Evolutionary conservation across 2,888 invertebrate species (phyloP).

Genomic region (Anodontia alba): DNA sequence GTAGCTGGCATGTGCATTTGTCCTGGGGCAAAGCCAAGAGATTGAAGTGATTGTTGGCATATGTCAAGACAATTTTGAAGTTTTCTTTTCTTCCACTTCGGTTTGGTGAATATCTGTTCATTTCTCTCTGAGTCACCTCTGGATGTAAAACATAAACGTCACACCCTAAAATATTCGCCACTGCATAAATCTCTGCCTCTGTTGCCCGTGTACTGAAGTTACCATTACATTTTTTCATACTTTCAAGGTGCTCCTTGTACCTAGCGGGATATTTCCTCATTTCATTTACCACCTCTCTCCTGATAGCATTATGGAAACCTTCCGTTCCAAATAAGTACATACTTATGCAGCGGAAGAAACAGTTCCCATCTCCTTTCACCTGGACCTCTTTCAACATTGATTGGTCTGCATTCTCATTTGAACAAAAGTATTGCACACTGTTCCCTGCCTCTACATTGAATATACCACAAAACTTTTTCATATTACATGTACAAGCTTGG

Average conservation of each 20-base stretch:
- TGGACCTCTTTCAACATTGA: no score
- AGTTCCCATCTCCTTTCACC: no score
- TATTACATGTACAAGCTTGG: no score
- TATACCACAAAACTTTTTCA: no score
- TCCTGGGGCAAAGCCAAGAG: not conserved
- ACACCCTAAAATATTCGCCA: not conserved
- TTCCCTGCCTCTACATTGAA: no score
- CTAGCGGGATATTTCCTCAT: no score
- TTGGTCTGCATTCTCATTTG: no score
- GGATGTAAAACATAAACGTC: not conserved
- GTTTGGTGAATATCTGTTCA: not conserved
- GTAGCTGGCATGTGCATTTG: not conserved
- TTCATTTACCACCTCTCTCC: no score
- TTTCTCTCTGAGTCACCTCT: not conserved
- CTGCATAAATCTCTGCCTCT: not conserved
- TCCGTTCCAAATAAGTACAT: no score
- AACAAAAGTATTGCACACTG: no score
- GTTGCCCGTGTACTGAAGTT: not conserved
- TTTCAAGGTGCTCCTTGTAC: not conserved
- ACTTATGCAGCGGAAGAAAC: no score
- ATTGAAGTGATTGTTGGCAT: not conserved
- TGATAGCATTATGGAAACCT: no score
- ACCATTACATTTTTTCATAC: not conserved
- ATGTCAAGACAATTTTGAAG: not conserved
- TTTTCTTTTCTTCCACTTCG: not conserved